These are phyloP conservation scores for Drosophila hamatofila DNA, from an alignment of 2,888 invertebrate species.

Conservation along the genomic window DNA sequence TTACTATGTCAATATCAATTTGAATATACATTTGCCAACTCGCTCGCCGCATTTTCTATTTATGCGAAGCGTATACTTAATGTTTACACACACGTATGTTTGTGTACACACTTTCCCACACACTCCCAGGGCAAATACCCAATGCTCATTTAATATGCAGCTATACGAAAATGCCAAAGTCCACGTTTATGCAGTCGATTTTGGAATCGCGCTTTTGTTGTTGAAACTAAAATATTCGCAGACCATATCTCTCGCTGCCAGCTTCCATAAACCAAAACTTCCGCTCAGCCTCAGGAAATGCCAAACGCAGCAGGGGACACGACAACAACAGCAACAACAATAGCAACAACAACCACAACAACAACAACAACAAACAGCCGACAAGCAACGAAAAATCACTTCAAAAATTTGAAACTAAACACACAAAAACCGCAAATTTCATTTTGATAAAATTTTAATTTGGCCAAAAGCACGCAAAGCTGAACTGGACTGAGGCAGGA, in stretches of 20 bases:
- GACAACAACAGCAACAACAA: conserved; percentile 26
- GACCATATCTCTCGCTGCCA: conserved; percentile 16
- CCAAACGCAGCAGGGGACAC: conserved; percentile 36
- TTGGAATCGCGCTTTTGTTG: conserved; percentile 17
- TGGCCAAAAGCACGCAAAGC: conserved; percentile 63
- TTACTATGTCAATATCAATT: neutral
- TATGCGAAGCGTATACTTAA: neutral
- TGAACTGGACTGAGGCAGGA: conserved; percentile 24
- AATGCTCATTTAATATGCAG: conserved; percentile 38
- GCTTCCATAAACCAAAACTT: conserved; percentile 43
- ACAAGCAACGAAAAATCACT: conserved; percentile 65
- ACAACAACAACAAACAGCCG: conserved; percentile 15
- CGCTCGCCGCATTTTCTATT: conserved; percentile 8
- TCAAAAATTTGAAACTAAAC: conserved; percentile 78
- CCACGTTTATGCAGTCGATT: conserved; percentile 20
- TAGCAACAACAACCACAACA: conserved; percentile 25
- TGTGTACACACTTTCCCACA: too few species aligned
- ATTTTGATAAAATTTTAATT: conserved; percentile 82
- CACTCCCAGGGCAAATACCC: conserved; percentile 11
- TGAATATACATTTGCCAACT: conserved; percentile 6
- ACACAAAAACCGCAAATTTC: conserved; percentile 80
- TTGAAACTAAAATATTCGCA: conserved; percentile 29
- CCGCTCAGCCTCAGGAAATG: conserved; percentile 52
- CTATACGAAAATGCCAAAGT: conserved; percentile 24
- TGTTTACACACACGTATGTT: neutral